These are phyloP conservation scores for Catharus minimus DNA, from an alignment of 2,113 vertebrate genomes.

Conservation along the genomic window DNA sequence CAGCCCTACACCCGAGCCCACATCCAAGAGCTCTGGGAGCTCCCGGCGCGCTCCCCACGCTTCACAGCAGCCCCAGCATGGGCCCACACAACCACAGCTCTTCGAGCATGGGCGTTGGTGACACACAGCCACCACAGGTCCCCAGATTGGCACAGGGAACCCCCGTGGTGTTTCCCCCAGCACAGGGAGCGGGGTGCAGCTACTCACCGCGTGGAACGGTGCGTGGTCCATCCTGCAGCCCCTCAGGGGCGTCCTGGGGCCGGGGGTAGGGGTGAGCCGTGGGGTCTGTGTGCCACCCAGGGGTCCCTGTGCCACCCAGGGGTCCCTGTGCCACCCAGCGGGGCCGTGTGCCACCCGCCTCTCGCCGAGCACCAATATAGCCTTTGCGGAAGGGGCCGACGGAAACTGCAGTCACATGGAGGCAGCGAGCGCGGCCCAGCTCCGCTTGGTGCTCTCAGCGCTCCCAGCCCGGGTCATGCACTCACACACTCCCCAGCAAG, in stretches of 20 bases:
- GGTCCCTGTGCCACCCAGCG: neutral
- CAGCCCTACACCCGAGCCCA: neutral
- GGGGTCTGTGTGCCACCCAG: neutral
- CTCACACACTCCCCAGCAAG: conserved; percentile 10
- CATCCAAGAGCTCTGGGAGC: neutral
- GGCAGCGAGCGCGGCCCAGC: conserved; percentile 43
- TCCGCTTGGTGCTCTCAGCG: conserved; percentile 33
- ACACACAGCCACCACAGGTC: rapidly evolving
- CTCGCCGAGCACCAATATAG: conserved; percentile 64
- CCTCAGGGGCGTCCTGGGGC: neutral
- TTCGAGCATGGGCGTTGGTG: rapidly evolving
- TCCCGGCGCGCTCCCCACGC: rapidly evolving
- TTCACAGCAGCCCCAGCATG: rapidly evolving
- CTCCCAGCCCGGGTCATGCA: neutral
- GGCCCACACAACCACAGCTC: neutral
- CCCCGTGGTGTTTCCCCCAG: rapidly evolving
- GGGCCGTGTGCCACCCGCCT: neutral
- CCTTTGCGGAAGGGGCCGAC: conserved; percentile 81
- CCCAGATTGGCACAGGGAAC: rapidly evolving
- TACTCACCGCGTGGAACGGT: conserved; percentile 69
- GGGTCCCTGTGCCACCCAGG: neutral
- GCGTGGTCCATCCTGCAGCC: conserved; percentile 58
- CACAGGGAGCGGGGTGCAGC: neutral
- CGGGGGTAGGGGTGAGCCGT: neutral
- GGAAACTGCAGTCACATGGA: conserved; percentile 85